Percentiles rank a stretch among this genome's conserved stretches.
phyloP scores from a whole-genome alignment of 2,113 vertebrate genomes.

The Rhinopomastus cyanomelas region DNA sequence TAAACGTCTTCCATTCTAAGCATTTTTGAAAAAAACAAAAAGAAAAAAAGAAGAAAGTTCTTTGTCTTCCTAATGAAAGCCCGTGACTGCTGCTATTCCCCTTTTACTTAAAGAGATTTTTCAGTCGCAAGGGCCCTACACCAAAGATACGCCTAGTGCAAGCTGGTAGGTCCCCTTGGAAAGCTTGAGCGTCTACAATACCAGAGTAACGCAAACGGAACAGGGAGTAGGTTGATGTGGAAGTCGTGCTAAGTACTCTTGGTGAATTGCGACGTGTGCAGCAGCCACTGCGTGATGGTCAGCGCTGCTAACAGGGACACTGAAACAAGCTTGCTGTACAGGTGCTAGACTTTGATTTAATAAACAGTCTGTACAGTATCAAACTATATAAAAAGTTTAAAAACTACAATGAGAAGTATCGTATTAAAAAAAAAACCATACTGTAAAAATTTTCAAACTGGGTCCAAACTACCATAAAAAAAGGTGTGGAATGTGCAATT shows the following conservation, averaged over 20 bases:
- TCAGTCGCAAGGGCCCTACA: not conserved
- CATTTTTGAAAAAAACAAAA: not conserved
- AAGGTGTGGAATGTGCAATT: slow-evolving; percentile 54
- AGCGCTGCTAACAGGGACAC: slow-evolving; percentile 7
- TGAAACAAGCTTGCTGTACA: slow-evolving; percentile 30
- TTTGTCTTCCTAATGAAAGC: not conserved
- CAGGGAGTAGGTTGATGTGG: not conserved
- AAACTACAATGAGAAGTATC: slow-evolving; percentile 64
- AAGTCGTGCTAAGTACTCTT: not conserved
- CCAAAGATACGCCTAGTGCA: slow-evolving; percentile 9
- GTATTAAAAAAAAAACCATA: slow-evolving; percentile 34
- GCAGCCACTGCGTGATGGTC: not conserved
- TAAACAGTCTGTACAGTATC: slow-evolving; percentile 67
- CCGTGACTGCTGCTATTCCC: not conserved
- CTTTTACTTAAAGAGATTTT: not conserved
- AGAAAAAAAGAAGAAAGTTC: too few relatives aligned
- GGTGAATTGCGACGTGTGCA: not conserved
- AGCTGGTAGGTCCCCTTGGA: slow-evolving; percentile 15
- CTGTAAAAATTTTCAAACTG: slow-evolving; percentile 58
- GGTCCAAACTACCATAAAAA: slow-evolving; percentile 58
- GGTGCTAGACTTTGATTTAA: slow-evolving; percentile 28
- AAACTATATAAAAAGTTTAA: slow-evolving; percentile 74
- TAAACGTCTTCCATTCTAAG: not conserved
- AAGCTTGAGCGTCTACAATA: slow-evolving; percentile 10
- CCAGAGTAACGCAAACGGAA: not conserved